phyloP scores from a whole-genome alignment of 2,797 vertebrate species.

The Thamnophis elegans region DNA sequence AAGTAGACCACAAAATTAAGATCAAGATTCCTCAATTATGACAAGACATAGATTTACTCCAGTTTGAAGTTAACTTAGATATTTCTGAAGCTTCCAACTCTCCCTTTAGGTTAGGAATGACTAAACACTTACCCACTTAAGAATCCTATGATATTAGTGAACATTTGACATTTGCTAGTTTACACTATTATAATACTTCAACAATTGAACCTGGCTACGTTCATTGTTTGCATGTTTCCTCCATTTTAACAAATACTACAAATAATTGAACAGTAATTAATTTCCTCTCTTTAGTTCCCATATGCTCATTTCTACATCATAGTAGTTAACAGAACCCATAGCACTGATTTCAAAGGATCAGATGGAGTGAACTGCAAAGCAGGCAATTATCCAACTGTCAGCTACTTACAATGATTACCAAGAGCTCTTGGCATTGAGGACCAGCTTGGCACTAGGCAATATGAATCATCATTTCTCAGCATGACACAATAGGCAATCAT shows the following conservation, averaged over 20 bases:
- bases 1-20: neutral
- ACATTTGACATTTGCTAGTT: neutral
- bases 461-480: constrained; percentile 14
- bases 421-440: constrained; percentile 7
- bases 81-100: neutral
- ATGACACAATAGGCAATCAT: constrained; percentile 24
- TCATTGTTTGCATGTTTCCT: neutral
- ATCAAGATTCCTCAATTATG: neutral
- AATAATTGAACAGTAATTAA: constrained; percentile 42
- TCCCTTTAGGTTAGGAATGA: neutral
- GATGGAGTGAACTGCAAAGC: constrained; percentile 35
- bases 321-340: constrained; percentile 25
- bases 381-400: constrained; percentile 33
- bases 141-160: neutral
- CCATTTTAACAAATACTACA: constrained; percentile 21
- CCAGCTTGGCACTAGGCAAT: neutral
- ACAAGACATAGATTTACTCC: neutral
- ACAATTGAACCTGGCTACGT: neutral
- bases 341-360: constrained; percentile 26
- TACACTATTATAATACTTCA: neutral
- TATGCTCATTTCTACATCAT: constrained; percentile 25
- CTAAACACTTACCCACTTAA: neutral
- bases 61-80: neutral
- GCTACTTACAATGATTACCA: constrained; percentile 19
- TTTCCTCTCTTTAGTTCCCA: constrained; percentile 25